A percentile compares a stretch with the other conserved stretches of the same genome.
phyloP scores from a whole-genome alignment of 2,888 invertebrate genomes.

The Lacanobia wlatinum region DNA sequence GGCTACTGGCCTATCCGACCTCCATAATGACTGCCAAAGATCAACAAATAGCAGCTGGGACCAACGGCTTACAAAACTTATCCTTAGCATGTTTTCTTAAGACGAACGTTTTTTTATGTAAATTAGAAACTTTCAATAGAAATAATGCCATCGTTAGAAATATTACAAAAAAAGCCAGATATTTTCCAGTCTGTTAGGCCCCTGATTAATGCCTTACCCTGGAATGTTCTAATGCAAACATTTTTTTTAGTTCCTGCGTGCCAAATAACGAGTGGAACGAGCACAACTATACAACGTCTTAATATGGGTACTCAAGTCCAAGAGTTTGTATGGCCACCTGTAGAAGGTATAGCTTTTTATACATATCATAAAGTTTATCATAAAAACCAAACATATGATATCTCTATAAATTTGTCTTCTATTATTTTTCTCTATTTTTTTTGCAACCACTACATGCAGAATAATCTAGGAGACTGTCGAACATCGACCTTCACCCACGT shows the following conservation, averaged over 20 bases:
- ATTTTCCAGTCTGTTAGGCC: not conserved
- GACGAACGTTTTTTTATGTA: no score
- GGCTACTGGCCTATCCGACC: no score
- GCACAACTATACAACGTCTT: not conserved
- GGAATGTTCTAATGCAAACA: not conserved
- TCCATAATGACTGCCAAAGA: no score
- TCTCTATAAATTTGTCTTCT: not conserved
- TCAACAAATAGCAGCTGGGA: no score
- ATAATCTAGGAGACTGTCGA: not conserved
- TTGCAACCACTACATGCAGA: no score
- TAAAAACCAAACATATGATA: not conserved
- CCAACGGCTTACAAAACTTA: no score
- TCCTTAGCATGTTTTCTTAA: no score
- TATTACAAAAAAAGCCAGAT: not conserved
- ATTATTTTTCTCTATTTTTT: not conserved
- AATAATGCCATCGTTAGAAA: not conserved
- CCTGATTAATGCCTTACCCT: not conserved
- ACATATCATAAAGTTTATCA: no score
- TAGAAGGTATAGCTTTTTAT: constrained; percentile 14
- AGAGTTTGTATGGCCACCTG: not conserved
- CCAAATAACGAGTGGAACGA: not conserved
- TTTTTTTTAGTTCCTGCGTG: constrained; percentile 6
- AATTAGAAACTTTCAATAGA: not conserved
- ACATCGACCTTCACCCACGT: no score
- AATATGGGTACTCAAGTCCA: constrained; percentile 21